Evolutionary conservation across 1,140 invertebrate species (phyloP).

Genomic region (Rhagoletis zephyria): DNA sequence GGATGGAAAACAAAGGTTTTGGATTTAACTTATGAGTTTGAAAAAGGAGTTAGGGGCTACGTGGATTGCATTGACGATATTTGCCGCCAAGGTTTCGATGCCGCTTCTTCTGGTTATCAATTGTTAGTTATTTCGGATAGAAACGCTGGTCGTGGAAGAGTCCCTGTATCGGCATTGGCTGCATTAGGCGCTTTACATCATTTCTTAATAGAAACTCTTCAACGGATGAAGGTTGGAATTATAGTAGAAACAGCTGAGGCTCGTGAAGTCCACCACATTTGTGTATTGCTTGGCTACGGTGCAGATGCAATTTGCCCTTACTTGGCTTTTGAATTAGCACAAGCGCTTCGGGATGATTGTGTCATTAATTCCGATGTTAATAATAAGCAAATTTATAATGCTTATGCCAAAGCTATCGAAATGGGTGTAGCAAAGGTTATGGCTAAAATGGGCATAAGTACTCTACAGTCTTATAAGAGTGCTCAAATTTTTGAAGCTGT

Average conservation of each 20-base stretch:
- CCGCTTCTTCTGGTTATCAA: constrained; percentile 87
- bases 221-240: constrained; percentile 95
- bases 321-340: constrained; percentile 93
- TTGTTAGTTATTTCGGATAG: constrained; percentile 92
- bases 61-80: constrained; percentile 85
- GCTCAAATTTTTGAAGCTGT: constrained; percentile 99
- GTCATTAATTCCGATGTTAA: constrained; percentile 83
- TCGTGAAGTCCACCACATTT: constrained; percentile 96
- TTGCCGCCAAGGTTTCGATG: constrained; percentile 85
- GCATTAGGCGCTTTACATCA: constrained; percentile 95
- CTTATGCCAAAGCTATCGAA: constrained; percentile 79
- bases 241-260: constrained; percentile 95
- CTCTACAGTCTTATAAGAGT: constrained; percentile 98
- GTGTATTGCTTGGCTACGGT: constrained; percentile 95
- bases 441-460: constrained; percentile 99
- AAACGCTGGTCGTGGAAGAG: constrained; percentile 80
- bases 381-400: constrained; percentile 88
- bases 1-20: constrained; percentile 93
- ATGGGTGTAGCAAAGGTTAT: constrained; percentile 89
- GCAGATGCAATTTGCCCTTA: constrained; percentile 98
- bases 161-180: constrained; percentile 88
- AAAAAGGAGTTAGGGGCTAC: constrained; percentile 83
- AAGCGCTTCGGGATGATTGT: constrained; percentile 85
- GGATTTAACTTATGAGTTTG: constrained; percentile 89
- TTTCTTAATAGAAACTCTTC: constrained; percentile 93